Base-by-base conservation (phyloP, 2,797 vertebrate genomes). In the Threskiornis aethiopicus region DNA sequence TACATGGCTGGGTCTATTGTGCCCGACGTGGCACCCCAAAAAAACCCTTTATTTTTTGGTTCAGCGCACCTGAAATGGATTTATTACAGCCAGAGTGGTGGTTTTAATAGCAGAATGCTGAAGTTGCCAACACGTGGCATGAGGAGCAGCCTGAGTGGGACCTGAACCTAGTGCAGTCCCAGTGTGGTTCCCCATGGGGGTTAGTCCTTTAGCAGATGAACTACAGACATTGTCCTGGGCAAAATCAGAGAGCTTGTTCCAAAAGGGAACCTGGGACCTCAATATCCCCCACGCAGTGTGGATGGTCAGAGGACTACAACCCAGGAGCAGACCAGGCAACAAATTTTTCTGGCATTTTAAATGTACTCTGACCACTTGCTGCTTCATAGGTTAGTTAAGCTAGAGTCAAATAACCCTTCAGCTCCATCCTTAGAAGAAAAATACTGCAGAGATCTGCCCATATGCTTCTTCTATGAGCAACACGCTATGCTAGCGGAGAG, bases 221-320 rank as follows among this genome's bases (percentile, higher is more conserved):
- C 9, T 77, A 22, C 61, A 94, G 73, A 24, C 21, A 25, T 8
- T 46, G 28, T 35, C 29, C 46, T 51, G 18, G 52, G 31, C 37
- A 16, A 94, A 90, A 84, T 72, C 7, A 33, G 72, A 61, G 4
- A 24, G 14, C 31, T 54, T 85, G 21, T 61, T 57, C 26, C 47
- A 37, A 78, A 84, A 28, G 20, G 9, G 10, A 67, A 2, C 4
- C 8, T 25, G 55, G 47, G 29, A 86, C 2, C 19, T 88, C 49
- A 15, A 16, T 22, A 57, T 62, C 11, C 51, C 12, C 5, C 0
- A 3, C 17, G 31, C 47, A 58, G 33, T 26, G 7, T 0, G 2
- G 35, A 31, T 26, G 10, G 44, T 58, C 44, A 31, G 46, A 91
- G 26, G 35, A 75, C 52, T 67, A 59, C 18, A 62, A 26, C 24